A percentile compares a stretch with the other conserved stretches of the same genome.
phyloP scores from a whole-genome alignment of 2,888 invertebrate species.

The Hypolimnas misippus region DNA sequence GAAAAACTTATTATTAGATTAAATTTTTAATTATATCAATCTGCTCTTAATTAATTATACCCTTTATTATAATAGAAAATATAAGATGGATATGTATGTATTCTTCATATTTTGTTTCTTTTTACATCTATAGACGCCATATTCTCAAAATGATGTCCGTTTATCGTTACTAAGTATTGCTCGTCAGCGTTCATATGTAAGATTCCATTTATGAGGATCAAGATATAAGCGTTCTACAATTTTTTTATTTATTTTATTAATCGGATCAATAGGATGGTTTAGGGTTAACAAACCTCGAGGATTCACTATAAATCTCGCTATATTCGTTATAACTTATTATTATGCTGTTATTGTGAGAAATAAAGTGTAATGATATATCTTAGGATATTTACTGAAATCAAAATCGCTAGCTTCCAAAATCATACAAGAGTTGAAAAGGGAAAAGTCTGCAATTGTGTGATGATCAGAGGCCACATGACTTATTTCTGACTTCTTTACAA shows the following conservation, averaged over 20 bases:
- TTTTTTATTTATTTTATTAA: conserved; percentile 77
- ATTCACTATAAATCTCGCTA: conserved; percentile 78
- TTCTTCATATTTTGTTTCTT: too few relatives aligned
- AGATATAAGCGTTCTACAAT: conserved; percentile 8
- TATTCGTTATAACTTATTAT: conserved; percentile 14
- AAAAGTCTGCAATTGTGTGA: conserved; percentile 90
- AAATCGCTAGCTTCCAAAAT: conserved; percentile 89
- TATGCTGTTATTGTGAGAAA: conserved; percentile 13
- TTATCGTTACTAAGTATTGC: too few relatives aligned
- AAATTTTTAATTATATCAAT: too few relatives aligned
- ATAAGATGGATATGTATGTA: too few relatives aligned
- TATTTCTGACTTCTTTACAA: conserved; percentile 82
- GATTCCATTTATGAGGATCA: neutral
- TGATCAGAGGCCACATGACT: conserved; percentile 87
- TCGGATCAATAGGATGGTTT: conserved; percentile 89
- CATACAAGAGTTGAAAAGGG: conserved; percentile 88
- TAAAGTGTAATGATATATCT: conserved; percentile 54
- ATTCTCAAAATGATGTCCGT: too few relatives aligned
- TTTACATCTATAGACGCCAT: too few relatives aligned
- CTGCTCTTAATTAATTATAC: too few relatives aligned
- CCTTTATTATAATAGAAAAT: too few relatives aligned
- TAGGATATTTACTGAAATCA: conserved; percentile 84
- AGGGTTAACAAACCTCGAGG: conserved; percentile 89
- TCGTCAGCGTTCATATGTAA: too few relatives aligned
- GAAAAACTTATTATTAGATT: too few relatives aligned